Evolutionary conservation across 2,888 invertebrate genomes (phyloP).

Genomic region (Papilio elwesi): DNA sequence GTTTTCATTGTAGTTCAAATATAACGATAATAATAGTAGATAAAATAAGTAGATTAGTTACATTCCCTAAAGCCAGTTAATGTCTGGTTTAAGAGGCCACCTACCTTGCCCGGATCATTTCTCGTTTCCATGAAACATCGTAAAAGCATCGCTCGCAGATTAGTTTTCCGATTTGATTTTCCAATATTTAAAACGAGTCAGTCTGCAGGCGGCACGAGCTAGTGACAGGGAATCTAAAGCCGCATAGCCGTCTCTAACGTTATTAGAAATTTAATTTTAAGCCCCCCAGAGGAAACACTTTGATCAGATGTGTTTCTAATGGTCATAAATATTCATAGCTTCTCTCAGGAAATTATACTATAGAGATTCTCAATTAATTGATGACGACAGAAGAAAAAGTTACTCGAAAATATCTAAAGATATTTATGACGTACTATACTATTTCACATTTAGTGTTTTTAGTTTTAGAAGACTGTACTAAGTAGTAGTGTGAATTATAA

Average conservation of each 20-base stretch:
- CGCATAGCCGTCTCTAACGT: background rate
- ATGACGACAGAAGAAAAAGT: background rate
- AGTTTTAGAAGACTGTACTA: too few species aligned
- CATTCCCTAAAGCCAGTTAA: too few species aligned
- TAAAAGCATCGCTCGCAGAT: background rate
- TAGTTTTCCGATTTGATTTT: conserved; percentile 25
- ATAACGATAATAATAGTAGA: too few species aligned
- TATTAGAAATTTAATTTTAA: conserved; percentile 30
- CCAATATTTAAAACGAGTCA: background rate
- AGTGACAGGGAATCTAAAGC: conserved; percentile 2
- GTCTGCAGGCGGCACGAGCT: conserved; percentile 1
- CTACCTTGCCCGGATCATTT: background rate
- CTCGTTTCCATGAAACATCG: background rate
- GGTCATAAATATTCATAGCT: conserved; percentile 11
- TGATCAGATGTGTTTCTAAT: conserved; percentile 3
- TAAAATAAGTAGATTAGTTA: too few species aligned
- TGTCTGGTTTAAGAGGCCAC: too few species aligned
- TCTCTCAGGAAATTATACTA: background rate
- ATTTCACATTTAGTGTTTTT: too few species aligned
- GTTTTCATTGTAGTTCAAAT: too few species aligned
- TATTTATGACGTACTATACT: too few species aligned
- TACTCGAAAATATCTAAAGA: background rate
- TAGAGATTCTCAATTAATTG: background rate
- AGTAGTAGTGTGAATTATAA: too few species aligned
- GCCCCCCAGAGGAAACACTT: conserved; percentile 5